These are phyloP conservation scores for Amazonetta brasiliensis DNA, from an alignment of 2,797 vertebrate species.

Conservation along the genomic window DNA sequence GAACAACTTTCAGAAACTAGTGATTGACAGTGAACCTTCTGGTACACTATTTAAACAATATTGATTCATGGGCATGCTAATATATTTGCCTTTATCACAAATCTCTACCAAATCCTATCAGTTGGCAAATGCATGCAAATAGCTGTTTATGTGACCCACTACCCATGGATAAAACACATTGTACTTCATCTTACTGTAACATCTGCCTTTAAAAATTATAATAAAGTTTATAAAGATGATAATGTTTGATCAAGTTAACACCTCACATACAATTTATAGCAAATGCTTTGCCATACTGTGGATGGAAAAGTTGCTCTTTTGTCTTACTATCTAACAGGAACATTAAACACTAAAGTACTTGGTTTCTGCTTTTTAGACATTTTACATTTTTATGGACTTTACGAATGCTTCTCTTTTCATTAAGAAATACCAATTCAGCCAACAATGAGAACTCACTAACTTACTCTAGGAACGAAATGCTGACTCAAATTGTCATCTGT, in stretches of 20 bases:
- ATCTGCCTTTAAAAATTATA: neutral
- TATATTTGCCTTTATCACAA: constrained; percentile 46
- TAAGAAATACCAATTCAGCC: neutral
- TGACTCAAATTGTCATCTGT: constrained; percentile 1
- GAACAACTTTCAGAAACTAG: constrained; percentile 73
- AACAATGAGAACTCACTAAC: constrained; percentile 11
- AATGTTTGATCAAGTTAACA: neutral
- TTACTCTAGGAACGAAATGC: neutral
- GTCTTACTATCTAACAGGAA: neutral
- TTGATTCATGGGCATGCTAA: constrained; percentile 63
- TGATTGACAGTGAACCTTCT: constrained; percentile 75
- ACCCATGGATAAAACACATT: neutral
- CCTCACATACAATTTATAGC: constrained; percentile 3
- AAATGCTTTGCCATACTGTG: constrained; percentile 13
- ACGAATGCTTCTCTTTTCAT: neutral
- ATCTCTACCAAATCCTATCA: constrained; percentile 46
- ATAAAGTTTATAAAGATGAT: neutral
- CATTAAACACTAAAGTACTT: neutral
- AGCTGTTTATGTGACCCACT: neutral
- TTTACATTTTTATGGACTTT: neutral
- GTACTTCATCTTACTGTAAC: neutral
- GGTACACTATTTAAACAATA: constrained; percentile 72
- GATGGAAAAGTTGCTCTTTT: constrained; percentile 34
- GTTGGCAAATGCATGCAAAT: constrained; percentile 16
- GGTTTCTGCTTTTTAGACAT: constrained; percentile 32